Evolutionary conservation across 2,113 vertebrate genomes (phyloP).

Genomic region (Dromas ardeola): DNA sequence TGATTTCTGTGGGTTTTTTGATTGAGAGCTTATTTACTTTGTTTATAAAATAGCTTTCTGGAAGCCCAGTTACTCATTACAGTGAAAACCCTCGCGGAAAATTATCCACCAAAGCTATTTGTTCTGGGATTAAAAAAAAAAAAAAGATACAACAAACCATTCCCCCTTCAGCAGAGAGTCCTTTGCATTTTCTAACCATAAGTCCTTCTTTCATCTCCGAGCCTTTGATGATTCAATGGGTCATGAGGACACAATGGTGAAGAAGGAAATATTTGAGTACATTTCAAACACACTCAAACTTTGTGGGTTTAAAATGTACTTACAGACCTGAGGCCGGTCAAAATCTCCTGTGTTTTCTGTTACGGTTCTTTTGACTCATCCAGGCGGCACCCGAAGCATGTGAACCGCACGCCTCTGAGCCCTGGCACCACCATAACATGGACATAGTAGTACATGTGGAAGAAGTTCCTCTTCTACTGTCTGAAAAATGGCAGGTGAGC

Average conservation of each 20-base stretch:
- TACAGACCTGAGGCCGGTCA: constrained; percentile 58
- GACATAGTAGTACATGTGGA: constrained; percentile 23
- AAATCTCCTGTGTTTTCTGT: constrained; percentile 65
- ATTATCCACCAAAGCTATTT: constrained; percentile 38
- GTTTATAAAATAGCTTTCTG: constrained; percentile 15
- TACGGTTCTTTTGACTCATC: constrained; percentile 61
- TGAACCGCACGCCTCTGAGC: constrained; percentile 55
- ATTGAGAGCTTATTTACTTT: constrained; percentile 2
- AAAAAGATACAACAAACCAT: constrained; percentile 36
- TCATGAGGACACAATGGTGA: constrained; percentile 49
- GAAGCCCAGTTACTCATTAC: background rate
- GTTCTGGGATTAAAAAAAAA: constrained; percentile 22
- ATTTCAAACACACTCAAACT: constrained; percentile 72
- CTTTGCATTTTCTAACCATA: constrained; percentile 46
- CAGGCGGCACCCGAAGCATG: constrained; percentile 52
- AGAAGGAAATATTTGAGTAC: constrained; percentile 67
- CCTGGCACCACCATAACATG: constrained; percentile 62
- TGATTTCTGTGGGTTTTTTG: background rate
- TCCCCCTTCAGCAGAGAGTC: constrained; percentile 32
- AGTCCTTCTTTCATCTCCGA: constrained; percentile 47
- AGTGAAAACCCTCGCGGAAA: constrained; percentile 8
- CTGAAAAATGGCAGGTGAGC: constrained; percentile 66
- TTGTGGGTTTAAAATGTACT: constrained; percentile 66
- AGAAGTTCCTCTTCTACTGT: constrained; percentile 61
- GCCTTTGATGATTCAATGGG: constrained; percentile 66